Evolutionary conservation across 2,888 invertebrate species (phyloP).

Genomic region (Chromoteleia sp.): DNA sequence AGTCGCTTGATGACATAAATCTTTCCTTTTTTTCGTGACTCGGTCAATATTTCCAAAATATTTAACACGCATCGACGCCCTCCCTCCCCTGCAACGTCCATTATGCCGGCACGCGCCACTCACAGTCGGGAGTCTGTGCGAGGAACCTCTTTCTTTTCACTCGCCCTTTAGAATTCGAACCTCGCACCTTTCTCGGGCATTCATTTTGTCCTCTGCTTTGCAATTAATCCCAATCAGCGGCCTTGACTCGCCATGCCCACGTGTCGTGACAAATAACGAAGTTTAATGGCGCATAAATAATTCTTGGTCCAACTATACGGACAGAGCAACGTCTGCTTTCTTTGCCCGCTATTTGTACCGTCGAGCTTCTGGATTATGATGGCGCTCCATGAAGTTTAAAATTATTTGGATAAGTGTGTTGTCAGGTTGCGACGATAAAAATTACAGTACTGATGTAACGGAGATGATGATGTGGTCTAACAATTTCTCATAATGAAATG

Average conservation of each 20-base stretch:
- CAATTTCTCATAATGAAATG: too few relatives aligned
- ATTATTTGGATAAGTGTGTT: too few relatives aligned
- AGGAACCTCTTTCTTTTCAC: slow-evolving; percentile 63
- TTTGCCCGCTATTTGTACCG: background rate
- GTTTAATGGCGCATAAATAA: slow-evolving; percentile 41
- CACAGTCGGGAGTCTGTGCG: slow-evolving; percentile 53
- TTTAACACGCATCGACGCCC: slow-evolving; percentile 75
- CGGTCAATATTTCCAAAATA: slow-evolving; percentile 81
- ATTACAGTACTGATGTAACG: too few relatives aligned
- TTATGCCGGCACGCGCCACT: slow-evolving; percentile 75
- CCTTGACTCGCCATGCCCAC: slow-evolving; percentile 24
- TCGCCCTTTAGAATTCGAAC: slow-evolving; percentile 69
- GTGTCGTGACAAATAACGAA: slow-evolving; percentile 3
- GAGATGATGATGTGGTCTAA: too few relatives aligned
- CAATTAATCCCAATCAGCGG: slow-evolving; percentile 51
- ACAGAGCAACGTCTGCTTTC: background rate
- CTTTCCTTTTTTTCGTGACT: slow-evolving; percentile 42
- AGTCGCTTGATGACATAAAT: slow-evolving; percentile 61
- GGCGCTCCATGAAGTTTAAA: too few relatives aligned
- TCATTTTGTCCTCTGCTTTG: slow-evolving; percentile 24
- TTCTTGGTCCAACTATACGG: background rate
- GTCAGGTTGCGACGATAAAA: too few relatives aligned
- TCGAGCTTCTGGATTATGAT: background rate
- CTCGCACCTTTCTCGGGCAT: slow-evolving; percentile 57
- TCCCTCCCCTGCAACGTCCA: slow-evolving; percentile 66